Evolutionary conservation across 2,888 invertebrate species (phyloP), one percentile per base, ranked within the genome.

Genomic region (Tinea semifulvella): DNA sequence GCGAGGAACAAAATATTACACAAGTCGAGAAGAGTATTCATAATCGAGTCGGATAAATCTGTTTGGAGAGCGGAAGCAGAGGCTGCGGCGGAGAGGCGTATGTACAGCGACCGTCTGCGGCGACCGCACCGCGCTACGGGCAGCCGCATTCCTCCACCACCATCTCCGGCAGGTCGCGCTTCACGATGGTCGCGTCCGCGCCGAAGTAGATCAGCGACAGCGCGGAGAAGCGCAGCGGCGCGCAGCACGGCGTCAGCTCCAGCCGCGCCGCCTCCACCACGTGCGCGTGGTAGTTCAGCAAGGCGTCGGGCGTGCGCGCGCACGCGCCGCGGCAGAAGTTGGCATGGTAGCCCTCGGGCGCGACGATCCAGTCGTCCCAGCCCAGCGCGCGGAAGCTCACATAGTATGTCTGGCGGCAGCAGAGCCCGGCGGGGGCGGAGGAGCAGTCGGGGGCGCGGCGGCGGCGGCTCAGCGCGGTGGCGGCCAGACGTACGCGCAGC

Each of bases 131-230:
- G 50, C 49, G 75, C 70, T 87, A 95, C 57, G 94, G 94, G 77
- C 96, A 96, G 57, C 94, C 95, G 81, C 96, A 96, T 83, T 95
- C 95, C 74, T 96, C 94, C 51, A 96, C 94, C 57, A 94, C 92
- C 95, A 96, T 96, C 84, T 95, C 94, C 54, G 95, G 95, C 67
- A 96, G 83, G 82, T 95, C 94, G 61, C 94, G 86, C 74, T 96
- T 95, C 72, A 96, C 92, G 71, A 96, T 94, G 81, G 90, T 92
- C 54, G 89, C 88, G 79, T 94, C 92, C 49, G 88, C 89, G 55
- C 94, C 94, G 77, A 93, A 94, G 79, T 96, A 96, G 66, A 96
- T 94, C 56, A 96, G 84, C 55, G 94, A 94, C 86, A 96, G 92
- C 66, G 93, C 89, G 47, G 94, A 93, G 77, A 96, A 94, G 72